A percentile compares a stretch with the other conserved stretches of the same genome.
Evolutionary conservation across 2,113 vertebrate genomes (phyloP).

Genomic region (Callipepla californica): DNA sequence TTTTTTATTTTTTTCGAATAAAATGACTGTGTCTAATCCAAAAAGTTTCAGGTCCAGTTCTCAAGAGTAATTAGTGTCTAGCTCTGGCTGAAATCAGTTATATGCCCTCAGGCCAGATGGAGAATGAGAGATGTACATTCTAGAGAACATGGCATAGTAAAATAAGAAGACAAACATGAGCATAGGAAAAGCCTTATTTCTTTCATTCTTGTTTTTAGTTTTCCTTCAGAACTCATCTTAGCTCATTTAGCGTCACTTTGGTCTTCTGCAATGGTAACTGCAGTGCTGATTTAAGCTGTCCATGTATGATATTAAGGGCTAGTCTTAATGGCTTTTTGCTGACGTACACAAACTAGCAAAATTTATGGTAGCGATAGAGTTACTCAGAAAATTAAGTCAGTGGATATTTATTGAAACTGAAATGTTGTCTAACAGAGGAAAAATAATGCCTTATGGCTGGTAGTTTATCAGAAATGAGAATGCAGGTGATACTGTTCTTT

Average conservation of each 20-base stretch:
- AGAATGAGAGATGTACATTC: neutral
- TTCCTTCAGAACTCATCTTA: neutral
- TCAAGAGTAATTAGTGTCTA: neutral
- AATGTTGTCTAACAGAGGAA: conserved; percentile 21
- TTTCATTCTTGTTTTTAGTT: neutral
- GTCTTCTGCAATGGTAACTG: neutral
- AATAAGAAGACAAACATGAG: neutral
- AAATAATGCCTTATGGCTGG: conserved; percentile 46
- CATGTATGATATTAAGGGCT: neutral
- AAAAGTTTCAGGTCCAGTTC: neutral
- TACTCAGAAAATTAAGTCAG: conserved; percentile 62
- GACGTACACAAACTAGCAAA: conserved; percentile 6
- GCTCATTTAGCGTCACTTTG: neutral
- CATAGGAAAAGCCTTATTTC: neutral
- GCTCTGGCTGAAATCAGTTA: neutral
- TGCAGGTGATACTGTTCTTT: neutral
- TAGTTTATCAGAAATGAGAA: neutral
- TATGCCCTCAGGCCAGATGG: neutral
- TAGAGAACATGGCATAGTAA: neutral
- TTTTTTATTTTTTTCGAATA: neutral
- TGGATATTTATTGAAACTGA: conserved; percentile 52
- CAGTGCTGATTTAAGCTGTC: conserved; percentile 32
- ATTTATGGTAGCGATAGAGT: conserved; percentile 36
- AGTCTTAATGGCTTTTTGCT: conserved; percentile 19
- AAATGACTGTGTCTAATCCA: neutral